A percentile compares a stretch with the other conserved stretches of the same genome.
phyloP scores from a whole-genome alignment of 2,888 invertebrate species.

The Parnassius smintheus region DNA sequence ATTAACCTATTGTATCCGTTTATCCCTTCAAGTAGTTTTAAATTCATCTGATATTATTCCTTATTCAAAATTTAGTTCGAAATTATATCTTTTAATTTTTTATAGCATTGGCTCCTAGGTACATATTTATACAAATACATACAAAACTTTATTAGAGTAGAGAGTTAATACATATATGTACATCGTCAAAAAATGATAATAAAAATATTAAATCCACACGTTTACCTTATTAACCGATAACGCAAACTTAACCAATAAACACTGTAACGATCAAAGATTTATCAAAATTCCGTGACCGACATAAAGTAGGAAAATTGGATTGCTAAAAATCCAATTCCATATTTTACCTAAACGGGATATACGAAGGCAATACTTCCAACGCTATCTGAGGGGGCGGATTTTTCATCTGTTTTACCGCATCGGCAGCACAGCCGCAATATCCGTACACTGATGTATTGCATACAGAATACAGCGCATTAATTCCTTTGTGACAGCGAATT shows the following conservation, averaged over 20 bases:
- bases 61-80: too few species aligned
- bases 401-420: constrained; percentile 22
- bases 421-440: constrained; percentile 22
- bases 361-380: constrained; percentile 15
- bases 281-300: constrained; percentile 4
- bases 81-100: too few species aligned
- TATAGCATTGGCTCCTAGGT: too few species aligned
- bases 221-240: background rate
- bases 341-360: constrained; percentile 24
- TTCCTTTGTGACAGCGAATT: constrained; percentile 10
- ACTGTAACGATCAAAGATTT: constrained; percentile 9
- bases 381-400: constrained; percentile 12
- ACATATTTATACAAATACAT: too few species aligned
- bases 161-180: too few species aligned
- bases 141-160: too few species aligned
- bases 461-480: constrained; percentile 15
- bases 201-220: too few species aligned
- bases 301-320: constrained; percentile 21
- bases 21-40: too few species aligned
- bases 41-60: too few species aligned
- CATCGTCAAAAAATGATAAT: too few species aligned
- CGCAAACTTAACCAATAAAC: background rate
- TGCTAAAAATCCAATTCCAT: constrained; percentile 23
- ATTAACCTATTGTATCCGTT: too few species aligned
- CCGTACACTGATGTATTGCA: constrained; percentile 20